phyloP scores from a whole-genome alignment of 2,888 invertebrate genomes.

The Orthosia gothica region DNA sequence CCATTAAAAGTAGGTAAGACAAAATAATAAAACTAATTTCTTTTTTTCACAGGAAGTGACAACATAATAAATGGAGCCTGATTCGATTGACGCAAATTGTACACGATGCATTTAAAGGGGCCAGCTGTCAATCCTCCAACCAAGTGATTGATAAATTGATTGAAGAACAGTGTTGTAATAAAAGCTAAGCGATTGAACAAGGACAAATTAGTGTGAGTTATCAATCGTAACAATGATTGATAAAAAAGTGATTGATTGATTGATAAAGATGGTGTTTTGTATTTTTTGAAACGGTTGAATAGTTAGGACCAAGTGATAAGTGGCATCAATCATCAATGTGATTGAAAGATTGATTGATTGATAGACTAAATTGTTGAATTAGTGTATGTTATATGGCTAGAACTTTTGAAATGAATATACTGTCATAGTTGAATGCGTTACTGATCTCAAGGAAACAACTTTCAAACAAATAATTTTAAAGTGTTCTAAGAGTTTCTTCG shows the following conservation, averaged over 20 bases:
- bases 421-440: slow-evolving; percentile 43
- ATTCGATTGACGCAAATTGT: slow-evolving; percentile 41
- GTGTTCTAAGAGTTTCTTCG: neutral
- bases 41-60: slow-evolving; percentile 47
- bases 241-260: slow-evolving; percentile 34
- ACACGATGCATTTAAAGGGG: slow-evolving; percentile 50
- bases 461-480: neutral
- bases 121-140: slow-evolving; percentile 37
- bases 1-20: too few relatives aligned
- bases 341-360: slow-evolving; percentile 64
- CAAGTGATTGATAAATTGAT: slow-evolving; percentile 34
- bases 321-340: slow-evolving; percentile 59
- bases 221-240: slow-evolving; percentile 33
- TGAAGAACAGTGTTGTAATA: slow-evolving; percentile 35
- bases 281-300: slow-evolving; percentile 43
- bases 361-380: slow-evolving; percentile 57
- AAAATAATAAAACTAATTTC: neutral
- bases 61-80: slow-evolving; percentile 47
- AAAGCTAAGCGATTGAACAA: slow-evolving; percentile 24
- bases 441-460: slow-evolving; percentile 58
- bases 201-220: slow-evolving; percentile 36
- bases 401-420: slow-evolving; percentile 37
- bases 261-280: slow-evolving; percentile 39
- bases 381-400: slow-evolving; percentile 42
- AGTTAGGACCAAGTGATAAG: slow-evolving; percentile 60